Percentiles rank a stretch among this genome's conserved stretches.
These are phyloP conservation scores for Pelecanoides urinatrix DNA, from an alignment of 2,113 vertebrate genomes.

Conservation along the genomic window DNA sequence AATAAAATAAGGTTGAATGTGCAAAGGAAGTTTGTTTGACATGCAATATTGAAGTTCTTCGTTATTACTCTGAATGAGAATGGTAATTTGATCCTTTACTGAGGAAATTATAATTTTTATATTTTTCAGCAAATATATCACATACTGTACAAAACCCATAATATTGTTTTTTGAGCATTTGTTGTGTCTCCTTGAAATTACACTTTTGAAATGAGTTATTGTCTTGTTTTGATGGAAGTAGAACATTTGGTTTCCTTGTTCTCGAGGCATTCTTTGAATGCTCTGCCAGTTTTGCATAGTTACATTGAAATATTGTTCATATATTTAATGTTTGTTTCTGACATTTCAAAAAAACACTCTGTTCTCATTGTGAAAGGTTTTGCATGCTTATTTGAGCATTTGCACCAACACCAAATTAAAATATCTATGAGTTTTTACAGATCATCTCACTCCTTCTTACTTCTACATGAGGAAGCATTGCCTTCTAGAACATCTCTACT, in stretches of 20 bases:
- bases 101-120: slow-evolving; percentile 21
- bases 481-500: background rate
- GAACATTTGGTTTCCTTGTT: slow-evolving; percentile 35
- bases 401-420: background rate
- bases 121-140: slow-evolving; percentile 1
- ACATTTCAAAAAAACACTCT: background rate
- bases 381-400: background rate
- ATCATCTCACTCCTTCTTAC: background rate
- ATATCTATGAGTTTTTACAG: background rate
- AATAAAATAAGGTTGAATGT: background rate
- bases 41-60: background rate
- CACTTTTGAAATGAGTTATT: slow-evolving; percentile 43
- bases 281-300: background rate
- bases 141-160: background rate
- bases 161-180: background rate
- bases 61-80: background rate
- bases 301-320: slow-evolving; percentile 24
- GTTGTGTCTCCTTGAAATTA: slow-evolving; percentile 21
- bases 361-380: background rate
- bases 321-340: slow-evolving; percentile 1
- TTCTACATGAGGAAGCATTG: background rate
- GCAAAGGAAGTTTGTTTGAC: slow-evolving; percentile 15
- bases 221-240: slow-evolving; percentile 41
- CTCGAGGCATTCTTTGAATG: background rate
- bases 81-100: slow-evolving; percentile 1